These are phyloP conservation scores for human (Homo sapiens) DNA, from an alignment of 2,113 vertebrate genomes.

Conservation along the genomic window GRCh38 chr22:43717501-43718000, in stretches of 20 bases:
- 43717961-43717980: not conserved
- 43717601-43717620: not conserved
- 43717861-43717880: not conserved
- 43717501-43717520: not conserved
- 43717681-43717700: not conserved
- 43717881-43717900: not conserved
- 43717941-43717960: not conserved
- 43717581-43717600: not conserved
- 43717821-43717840: not conserved
- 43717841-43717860: not conserved
- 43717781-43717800: rapidly evolving
- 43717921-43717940: not conserved
- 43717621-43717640: not conserved
- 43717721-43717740: not conserved
- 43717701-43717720: not conserved
- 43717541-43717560: not conserved
- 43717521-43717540: not conserved
- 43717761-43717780: not conserved
- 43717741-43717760: no score
- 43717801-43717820: not conserved
- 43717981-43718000: not conserved
- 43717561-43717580: slow-evolving; percentile 4
- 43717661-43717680: not conserved
- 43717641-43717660: not conserved
- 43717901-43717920: not conserved